Evolutionary conservation across 2,888 invertebrate genomes (phyloP), one percentile per base, ranked within the genome.

Genomic region (Liopterus haemorrhoidalis): DNA sequence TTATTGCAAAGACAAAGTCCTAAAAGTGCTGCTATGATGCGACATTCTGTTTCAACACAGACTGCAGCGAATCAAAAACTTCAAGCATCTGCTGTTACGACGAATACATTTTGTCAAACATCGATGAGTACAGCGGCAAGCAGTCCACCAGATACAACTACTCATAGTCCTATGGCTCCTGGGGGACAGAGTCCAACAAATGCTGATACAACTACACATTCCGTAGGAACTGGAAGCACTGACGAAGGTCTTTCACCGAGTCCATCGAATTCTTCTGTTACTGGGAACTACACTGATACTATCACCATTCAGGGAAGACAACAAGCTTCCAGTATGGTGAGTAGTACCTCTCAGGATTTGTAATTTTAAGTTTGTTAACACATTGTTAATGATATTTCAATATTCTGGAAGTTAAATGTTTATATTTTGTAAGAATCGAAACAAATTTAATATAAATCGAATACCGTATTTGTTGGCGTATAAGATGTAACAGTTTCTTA

Each of bases 131-230:
- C 64, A 44, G 62, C 67, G 11, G 71, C 73, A 3, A 76, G 78
- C 15, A 82, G 81, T 62, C 87, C 88, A 4, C 88, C 88, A 0
- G 89, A 89, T 59, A 89, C 89, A 0, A 89, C 89, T 1, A 89
- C 89, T 1, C 84, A 84, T 59, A 87, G 87, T 66, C 88, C 89
- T 9, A 71, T 80, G 46, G 83, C 82, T 43, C 74, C 79, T 3
- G 67, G 71, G n/a, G 67, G 65, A 14, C 66, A 67, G 41, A 67
- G 67, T 54, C 68, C 67, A n/a, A 64, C 66, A 5, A 65, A 66
- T 14, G 67, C 62, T n/a, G 68, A 68, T 52, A 69, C 69, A 2
- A 69, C 69, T 2, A 68, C 68, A 1, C 68, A 68, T 55, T 45
- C 45, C 4, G 12, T 45, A 15, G 45, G 45, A 8, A 59, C 62